Conservation (phyloP, 2,888 invertebrate species). For the Saturnia japonica region DNA sequence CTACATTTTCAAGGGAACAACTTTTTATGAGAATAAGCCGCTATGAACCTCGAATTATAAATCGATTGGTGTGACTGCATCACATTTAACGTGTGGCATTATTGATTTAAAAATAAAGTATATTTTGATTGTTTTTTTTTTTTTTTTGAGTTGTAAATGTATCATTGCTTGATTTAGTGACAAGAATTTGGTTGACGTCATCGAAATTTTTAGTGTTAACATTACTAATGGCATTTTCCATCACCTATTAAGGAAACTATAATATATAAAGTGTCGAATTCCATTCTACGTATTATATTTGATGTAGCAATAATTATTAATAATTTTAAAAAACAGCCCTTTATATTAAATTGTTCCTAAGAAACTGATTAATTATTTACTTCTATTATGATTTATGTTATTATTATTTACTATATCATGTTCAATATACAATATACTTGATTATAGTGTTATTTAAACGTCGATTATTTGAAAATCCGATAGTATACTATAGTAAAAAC, state of each 20-base stretch:
- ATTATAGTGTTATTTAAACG: no score
- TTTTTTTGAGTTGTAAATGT: background rate
- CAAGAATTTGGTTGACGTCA: background rate
- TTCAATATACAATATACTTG: no score
- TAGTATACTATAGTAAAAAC: no score
- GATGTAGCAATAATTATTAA: background rate
- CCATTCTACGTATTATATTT: background rate
- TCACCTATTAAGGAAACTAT: background rate
- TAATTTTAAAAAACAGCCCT: background rate
- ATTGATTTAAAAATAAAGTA: background rate
- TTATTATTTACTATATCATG: no score
- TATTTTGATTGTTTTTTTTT: background rate
- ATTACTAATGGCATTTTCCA: background rate
- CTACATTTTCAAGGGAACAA: slow-evolving; percentile 81
- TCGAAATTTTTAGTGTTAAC: background rate
- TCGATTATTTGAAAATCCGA: no score
- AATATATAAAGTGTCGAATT: background rate
- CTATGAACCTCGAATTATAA: slow-evolving; percentile 81
- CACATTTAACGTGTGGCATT: slow-evolving; percentile 23
- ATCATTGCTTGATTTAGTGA: background rate
- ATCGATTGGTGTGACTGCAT: slow-evolving; percentile 57
- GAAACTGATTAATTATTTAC: background rate
- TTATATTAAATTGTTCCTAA: background rate
- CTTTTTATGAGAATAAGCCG: slow-evolving; percentile 81
- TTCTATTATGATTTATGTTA: no score